These are phyloP conservation scores for Zaprionus lineosus DNA, from an alignment of 2,888 invertebrate genomes.

Conservation along the genomic window DNA sequence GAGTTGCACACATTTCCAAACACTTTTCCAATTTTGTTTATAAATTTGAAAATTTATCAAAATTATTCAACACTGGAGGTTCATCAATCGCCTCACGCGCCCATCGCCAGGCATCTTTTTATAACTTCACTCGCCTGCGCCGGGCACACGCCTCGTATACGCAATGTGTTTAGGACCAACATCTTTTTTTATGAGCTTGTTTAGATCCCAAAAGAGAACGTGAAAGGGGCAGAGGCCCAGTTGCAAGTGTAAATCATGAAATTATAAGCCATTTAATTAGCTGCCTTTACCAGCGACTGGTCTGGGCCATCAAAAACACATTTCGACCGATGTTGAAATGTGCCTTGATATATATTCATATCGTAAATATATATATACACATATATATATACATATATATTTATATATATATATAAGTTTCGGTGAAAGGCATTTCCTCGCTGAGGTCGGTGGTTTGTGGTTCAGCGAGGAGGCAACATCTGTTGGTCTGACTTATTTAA, in stretches of 20 bases:
- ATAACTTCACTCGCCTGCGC: conserved; percentile 7
- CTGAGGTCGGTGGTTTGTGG: conserved; percentile 9
- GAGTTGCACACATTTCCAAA: too few relatives aligned
- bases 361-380: too few relatives aligned
- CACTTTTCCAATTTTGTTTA: neutral
- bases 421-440: conserved; percentile 67
- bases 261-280: conserved; percentile 75
- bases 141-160: conserved; percentile 42
- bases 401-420: too few relatives aligned
- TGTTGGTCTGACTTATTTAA: conserved; percentile 40
- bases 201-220: conserved; percentile 31
- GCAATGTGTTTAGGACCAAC: conserved; percentile 34
- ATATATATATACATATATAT: too few relatives aligned
- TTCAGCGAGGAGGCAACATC: conserved; percentile 27
- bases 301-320: conserved; percentile 55
- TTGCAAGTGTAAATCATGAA: conserved; percentile 72
- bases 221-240: conserved; percentile 4
- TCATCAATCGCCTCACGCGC: conserved; percentile 46
- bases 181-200: conserved; percentile 52
- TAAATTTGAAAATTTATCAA: neutral
- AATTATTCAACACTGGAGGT: neutral
- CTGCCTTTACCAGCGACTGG: conserved; percentile 34
- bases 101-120: conserved; percentile 16
- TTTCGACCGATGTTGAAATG: conserved; percentile 62
- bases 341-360: conserved; percentile 46